Conservation (phyloP, 2,113 vertebrate species). For the Microcebus jonahi region DNA sequence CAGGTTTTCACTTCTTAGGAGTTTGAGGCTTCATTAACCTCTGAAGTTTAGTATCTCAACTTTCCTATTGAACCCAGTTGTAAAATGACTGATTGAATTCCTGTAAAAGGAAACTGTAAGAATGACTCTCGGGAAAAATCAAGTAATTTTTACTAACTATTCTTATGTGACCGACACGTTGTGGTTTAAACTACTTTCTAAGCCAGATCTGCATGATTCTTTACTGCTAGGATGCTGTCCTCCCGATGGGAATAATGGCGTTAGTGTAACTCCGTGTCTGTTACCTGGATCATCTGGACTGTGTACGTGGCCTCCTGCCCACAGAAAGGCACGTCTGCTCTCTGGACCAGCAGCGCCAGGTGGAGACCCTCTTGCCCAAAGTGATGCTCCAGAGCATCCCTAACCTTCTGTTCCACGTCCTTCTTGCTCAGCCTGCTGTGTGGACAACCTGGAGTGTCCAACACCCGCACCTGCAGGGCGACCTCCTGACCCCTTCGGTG, state of each 20-base stretch:
- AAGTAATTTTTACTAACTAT: slow-evolving; percentile 15
- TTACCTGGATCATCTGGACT: slow-evolving; percentile 83
- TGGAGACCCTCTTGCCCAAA: slow-evolving; percentile 87
- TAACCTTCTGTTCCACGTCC: slow-evolving; percentile 71
- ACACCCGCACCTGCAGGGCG: slow-evolving; percentile 81
- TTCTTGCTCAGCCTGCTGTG: slow-evolving; percentile 80
- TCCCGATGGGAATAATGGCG: background rate
- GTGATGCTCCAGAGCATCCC: slow-evolving; percentile 76
- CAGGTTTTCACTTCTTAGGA: background rate
- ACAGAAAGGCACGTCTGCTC: slow-evolving; percentile 84
- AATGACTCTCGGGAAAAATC: slow-evolving; percentile 1
- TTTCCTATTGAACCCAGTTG: background rate
- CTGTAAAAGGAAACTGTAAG: slow-evolving; percentile 23
- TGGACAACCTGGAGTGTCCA: slow-evolving; percentile 89
- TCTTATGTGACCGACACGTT: background rate
- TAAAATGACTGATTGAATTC: slow-evolving; percentile 17
- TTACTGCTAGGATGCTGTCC: background rate
- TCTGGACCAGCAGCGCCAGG: slow-evolving; percentile 85
- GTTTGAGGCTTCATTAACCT: background rate
- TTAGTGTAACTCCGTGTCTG: background rate
- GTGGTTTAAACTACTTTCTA: background rate
- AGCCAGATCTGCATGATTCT: background rate
- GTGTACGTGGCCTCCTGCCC: slow-evolving; percentile 65
- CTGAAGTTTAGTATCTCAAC: background rate
- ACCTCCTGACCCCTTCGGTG: slow-evolving; percentile 83